Conservation (phyloP, 2,797 vertebrate species). For the Nyctalus aviator region DNA sequence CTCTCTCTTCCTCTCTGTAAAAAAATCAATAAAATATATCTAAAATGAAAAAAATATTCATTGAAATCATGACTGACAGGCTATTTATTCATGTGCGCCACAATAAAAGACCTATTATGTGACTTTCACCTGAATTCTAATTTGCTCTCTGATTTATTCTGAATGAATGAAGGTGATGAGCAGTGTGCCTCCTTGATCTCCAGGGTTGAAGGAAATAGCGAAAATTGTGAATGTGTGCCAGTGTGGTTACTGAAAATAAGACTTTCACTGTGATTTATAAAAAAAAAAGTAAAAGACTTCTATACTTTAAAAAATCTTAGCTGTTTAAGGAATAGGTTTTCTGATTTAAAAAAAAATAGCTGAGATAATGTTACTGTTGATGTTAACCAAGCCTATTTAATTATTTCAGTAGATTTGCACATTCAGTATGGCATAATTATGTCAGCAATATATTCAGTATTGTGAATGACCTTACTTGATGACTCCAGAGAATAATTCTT, state of each 20-base stretch:
- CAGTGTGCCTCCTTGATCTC: background rate
- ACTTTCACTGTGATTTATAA: background rate
- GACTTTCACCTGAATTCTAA: background rate
- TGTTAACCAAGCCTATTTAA: background rate
- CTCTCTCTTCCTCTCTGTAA: too few relatives aligned
- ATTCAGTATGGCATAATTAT: background rate
- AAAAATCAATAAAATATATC: too few relatives aligned
- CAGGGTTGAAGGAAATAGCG: constrained; percentile 6
- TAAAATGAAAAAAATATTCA: background rate
- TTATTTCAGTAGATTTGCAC: background rate
- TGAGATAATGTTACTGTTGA: background rate
- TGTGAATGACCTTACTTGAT: constrained; percentile 35
- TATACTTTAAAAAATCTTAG: background rate
- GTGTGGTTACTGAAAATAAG: constrained; percentile 13
- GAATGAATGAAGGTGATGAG: background rate
- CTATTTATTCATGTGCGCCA: background rate
- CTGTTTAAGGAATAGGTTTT: background rate
- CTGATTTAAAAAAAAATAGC: background rate
- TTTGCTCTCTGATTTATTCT: constrained; percentile 45
- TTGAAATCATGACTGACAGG: background rate
- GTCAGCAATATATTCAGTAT: background rate
- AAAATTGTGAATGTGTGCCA: background rate
- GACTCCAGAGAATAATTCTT: background rate
- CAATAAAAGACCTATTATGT: background rate
- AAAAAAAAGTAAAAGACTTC: background rate